Evolutionary conservation across 2,797 vertebrate species (phyloP), one percentile per base, ranked within the genome.

Genomic region (Decapterus maruadsi): DNA sequence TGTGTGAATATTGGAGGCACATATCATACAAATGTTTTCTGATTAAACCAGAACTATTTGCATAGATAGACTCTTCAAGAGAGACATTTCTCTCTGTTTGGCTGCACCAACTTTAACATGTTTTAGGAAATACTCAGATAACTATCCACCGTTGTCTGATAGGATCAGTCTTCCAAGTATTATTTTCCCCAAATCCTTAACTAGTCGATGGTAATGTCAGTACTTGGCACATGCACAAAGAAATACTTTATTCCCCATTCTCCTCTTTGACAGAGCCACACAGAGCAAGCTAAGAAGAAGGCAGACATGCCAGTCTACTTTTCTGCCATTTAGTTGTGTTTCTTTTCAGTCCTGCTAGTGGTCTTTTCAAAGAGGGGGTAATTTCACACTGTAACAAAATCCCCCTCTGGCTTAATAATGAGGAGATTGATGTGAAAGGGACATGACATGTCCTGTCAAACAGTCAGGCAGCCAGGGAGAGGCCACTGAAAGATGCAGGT

Each of bases 391-490:
- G 71, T 78, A 84, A 80, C 69, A 68, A 72, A 80, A 78, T 79
- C 66, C 67, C 55, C 22, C 71, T 63, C 17, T 75, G 70, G 75
- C 61, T 77, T 58, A 69, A 79, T 87, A 70, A 87, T 81, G 65
- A 84, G 72, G 60, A 64, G 82, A 87, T 65, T 83, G 78, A 87
- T 81, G 68, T 74, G 78, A 86, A 81, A 77, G 57, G 62, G 68
- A 90, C 68, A 85, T 74, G 75, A 77, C 69, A 66, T 68, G 62
- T 82, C 68, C 82, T 91, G 84, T 92, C 90, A 89, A 86, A 90
- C 64, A 75, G 75, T 62, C 72, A 66, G 46, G 59, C 67, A 77
- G 75, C 67, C 54, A 61, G 69, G 59, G 75, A 73, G 77, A 70
- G 68, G 82, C 76, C 81, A 89, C 38, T 77, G 51, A 88, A 60